Evolutionary conservation across 2,888 invertebrate genomes (phyloP).

Genomic region (Pterostichus niger): DNA sequence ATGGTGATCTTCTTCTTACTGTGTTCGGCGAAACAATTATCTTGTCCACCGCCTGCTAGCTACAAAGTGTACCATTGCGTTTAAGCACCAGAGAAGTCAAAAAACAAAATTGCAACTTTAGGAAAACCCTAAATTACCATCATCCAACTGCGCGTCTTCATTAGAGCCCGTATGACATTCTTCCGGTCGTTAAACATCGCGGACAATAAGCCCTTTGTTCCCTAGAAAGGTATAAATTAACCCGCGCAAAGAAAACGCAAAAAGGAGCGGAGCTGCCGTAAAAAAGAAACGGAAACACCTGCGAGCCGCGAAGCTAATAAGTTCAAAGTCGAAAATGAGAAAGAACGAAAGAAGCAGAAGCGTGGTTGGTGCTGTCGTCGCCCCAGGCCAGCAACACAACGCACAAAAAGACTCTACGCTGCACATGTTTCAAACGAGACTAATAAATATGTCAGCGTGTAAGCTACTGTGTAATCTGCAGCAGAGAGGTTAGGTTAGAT

Average conservation of each 20-base stretch:
- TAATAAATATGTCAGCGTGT: conserved; percentile 63
- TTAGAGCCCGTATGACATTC: conserved; percentile 49
- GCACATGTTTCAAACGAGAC: conserved; percentile 55
- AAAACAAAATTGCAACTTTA: conserved; percentile 12
- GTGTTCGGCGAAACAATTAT: too few relatives aligned
- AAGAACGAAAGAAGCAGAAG: neutral
- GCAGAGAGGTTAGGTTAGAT: conserved; percentile 36
- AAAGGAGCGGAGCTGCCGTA: conserved; percentile 11
- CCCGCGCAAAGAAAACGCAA: conserved; percentile 51
- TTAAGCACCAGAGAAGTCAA: conserved; percentile 11
- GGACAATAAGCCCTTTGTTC: conserved; percentile 50
- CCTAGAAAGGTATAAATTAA: conserved; percentile 52
- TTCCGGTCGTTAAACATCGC: conserved; percentile 51
- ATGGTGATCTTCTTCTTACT: too few relatives aligned
- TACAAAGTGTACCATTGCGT: conserved; percentile 17
- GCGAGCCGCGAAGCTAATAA: conserved; percentile 39
- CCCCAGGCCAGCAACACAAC: conserved; percentile 16
- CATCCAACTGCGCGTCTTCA: conserved; percentile 40
- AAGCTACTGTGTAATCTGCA: conserved; percentile 62
- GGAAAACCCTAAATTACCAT: conserved; percentile 10
- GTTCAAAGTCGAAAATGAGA: conserved; percentile 30
- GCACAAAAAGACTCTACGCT: conserved; percentile 35
- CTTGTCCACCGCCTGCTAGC: neutral
- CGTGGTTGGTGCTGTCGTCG: neutral
- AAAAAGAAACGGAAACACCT: conserved; percentile 57